These are phyloP conservation scores for Xylota segnis DNA, from an alignment of 2,888 invertebrate species.

Conservation along the genomic window DNA sequence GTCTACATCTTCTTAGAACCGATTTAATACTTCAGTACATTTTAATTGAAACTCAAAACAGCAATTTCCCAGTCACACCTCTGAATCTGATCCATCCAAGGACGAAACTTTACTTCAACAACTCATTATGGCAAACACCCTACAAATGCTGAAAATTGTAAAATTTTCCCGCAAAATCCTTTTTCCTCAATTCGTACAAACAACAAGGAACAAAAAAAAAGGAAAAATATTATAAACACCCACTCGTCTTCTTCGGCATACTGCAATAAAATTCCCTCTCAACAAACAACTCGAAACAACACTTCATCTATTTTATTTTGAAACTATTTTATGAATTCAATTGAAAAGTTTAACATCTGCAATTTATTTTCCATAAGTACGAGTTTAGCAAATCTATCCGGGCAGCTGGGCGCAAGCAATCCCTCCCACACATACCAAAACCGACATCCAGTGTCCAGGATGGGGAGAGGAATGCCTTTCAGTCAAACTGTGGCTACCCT, in stretches of 20 bases:
- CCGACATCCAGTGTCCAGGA: slow-evolving; percentile 4
- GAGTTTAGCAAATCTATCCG: slow-evolving; percentile 69
- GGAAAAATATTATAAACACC: slow-evolving; percentile 12
- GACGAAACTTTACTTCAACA: slow-evolving; percentile 46
- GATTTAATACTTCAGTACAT: slow-evolving; percentile 25
- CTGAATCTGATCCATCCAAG: neutral
- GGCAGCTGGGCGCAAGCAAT: neutral
- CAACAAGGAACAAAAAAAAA: neutral
- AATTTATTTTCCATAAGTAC: slow-evolving; percentile 75
- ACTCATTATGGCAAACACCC: slow-evolving; percentile 41
- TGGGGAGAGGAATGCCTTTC: slow-evolving; percentile 22
- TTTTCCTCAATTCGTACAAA: neutral
- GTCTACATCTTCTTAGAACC: neutral
- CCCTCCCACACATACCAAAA: neutral
- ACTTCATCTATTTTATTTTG: slow-evolving; percentile 74
- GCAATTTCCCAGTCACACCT: slow-evolving; percentile 41
- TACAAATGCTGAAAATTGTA: slow-evolving; percentile 13
- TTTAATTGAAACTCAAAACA: slow-evolving; percentile 17
- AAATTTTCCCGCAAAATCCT: slow-evolving; percentile 8
- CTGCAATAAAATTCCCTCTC: slow-evolving; percentile 64
- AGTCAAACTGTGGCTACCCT: slow-evolving; percentile 37
- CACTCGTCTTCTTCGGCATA: slow-evolving; percentile 34
- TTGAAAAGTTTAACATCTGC: slow-evolving; percentile 76
- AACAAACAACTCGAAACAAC: slow-evolving; percentile 73
- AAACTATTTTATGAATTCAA: slow-evolving; percentile 77